Evolutionary conservation across 2,888 invertebrate species (phyloP).

Genomic region (Phragmatobia fuliginosa): DNA sequence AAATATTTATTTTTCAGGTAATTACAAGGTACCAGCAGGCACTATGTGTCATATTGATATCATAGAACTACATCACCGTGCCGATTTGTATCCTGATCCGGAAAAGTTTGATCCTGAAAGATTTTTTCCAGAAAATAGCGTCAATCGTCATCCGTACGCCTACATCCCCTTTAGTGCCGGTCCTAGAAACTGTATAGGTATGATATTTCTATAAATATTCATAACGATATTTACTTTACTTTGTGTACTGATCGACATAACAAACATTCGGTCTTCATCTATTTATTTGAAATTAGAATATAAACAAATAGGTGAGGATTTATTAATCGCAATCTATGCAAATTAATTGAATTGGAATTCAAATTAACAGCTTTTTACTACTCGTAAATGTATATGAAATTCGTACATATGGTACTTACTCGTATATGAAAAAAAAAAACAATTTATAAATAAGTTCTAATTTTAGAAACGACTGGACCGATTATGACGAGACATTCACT

Average conservation of each 20-base stretch:
- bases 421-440: too few species aligned
- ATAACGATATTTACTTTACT: neutral
- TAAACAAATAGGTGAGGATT: too few species aligned
- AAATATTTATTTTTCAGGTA: neutral
- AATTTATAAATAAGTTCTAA: too few species aligned
- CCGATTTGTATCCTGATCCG: slow-evolving; percentile 88
- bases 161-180: slow-evolving; percentile 90
- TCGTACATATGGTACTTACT: too few species aligned
- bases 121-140: slow-evolving; percentile 80
- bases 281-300: too few species aligned
- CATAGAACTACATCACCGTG: slow-evolving; percentile 88
- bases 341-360: too few species aligned
- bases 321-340: too few species aligned
- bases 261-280: neutral
- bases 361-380: too few species aligned
- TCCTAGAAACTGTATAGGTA: slow-evolving; percentile 89
- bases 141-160: slow-evolving; percentile 86
- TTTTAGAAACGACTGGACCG: too few species aligned
- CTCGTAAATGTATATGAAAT: too few species aligned
- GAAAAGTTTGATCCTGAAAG: slow-evolving; percentile 89
- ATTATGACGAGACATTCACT: too few species aligned
- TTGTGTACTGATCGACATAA: neutral
- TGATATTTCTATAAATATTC: neutral
- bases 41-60: slow-evolving; percentile 83
- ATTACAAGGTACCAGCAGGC: slow-evolving; percentile 40